A percentile compares a stretch with the other conserved stretches of the same genome.
Evolutionary conservation across 2,888 invertebrate species (phyloP).

Genomic region (Pemphredon lugubris): DNA sequence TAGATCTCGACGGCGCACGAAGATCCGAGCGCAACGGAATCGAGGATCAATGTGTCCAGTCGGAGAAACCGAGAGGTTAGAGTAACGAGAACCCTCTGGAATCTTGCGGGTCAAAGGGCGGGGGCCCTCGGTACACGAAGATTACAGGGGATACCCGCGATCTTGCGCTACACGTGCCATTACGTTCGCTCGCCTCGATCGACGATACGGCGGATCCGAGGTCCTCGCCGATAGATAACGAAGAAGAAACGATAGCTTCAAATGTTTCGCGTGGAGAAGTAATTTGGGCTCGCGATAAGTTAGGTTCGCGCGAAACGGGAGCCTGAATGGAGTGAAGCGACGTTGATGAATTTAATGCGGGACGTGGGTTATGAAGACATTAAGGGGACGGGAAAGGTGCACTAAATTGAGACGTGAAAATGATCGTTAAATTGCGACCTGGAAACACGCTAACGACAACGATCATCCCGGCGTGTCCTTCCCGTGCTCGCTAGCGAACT

Average conservation of each 20-base stretch:
- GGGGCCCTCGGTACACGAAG: constrained; percentile 28
- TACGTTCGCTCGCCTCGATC: not conserved
- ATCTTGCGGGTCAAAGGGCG: constrained; percentile 43
- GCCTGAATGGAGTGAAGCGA: constrained; percentile 28
- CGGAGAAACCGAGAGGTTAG: constrained; percentile 32
- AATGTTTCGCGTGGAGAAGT: no score
- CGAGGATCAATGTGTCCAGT: constrained; percentile 48
- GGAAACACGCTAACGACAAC: constrained; percentile 58
- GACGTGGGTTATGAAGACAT: constrained; percentile 50
- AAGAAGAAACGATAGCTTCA: no score
- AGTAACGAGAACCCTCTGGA: constrained; percentile 41
- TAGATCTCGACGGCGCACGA: constrained; percentile 32
- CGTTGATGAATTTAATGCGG: constrained; percentile 26
- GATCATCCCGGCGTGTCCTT: constrained; percentile 31
- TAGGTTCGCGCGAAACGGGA: constrained; percentile 10
- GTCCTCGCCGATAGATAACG: no score
- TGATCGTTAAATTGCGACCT: constrained; percentile 52
- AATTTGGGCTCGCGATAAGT: constrained; percentile 9
- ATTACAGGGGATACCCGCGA: constrained; percentile 23
- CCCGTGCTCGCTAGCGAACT: constrained; percentile 13
- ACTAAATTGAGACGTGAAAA: constrained; percentile 55
- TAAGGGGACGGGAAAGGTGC: constrained; percentile 37
- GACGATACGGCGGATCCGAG: constrained; percentile 2
- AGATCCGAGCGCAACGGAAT: constrained; percentile 45
- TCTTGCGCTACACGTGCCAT: not conserved